These are phyloP conservation scores for Meteorus cinctellus DNA, from an alignment of 2,888 invertebrate species.

Conservation along the genomic window DNA sequence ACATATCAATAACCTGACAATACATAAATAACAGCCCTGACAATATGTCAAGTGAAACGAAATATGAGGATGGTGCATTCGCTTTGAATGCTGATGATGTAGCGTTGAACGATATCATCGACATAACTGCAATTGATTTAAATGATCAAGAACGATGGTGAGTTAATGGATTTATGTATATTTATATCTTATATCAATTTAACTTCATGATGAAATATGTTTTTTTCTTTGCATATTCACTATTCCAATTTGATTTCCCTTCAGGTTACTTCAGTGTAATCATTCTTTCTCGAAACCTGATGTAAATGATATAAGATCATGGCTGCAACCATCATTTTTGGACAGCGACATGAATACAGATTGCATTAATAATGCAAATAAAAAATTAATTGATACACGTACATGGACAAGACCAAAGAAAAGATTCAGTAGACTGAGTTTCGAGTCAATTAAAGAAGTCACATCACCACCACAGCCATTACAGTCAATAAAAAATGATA, in stretches of 20 bases:
- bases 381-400: constrained; percentile 77
- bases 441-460: constrained; percentile 72
- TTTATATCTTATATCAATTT: neutral
- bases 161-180: constrained; percentile 12
- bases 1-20: constrained; percentile 2
- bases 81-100: constrained; percentile 26
- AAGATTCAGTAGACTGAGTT: constrained; percentile 76
- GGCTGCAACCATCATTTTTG: constrained; percentile 49
- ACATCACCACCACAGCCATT: constrained; percentile 45
- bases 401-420: constrained; percentile 83
- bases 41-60: constrained; percentile 2
- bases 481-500: constrained; percentile 26
- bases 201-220: neutral
- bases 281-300: constrained; percentile 45
- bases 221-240: neutral
- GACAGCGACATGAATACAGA: constrained; percentile 1
- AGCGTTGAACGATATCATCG: constrained; percentile 56
- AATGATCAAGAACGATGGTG: constrained; percentile 60
- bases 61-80: neutral
- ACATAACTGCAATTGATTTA: constrained; percentile 57
- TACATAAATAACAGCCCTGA: neutral
- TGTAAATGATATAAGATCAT: constrained; percentile 53
- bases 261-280: constrained; percentile 56
- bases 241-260: constrained; percentile 14
- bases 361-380: constrained; percentile 50